Evolutionary conservation across 2,797 vertebrate genomes (phyloP).

Genomic region (Taenioides sp.): DNA sequence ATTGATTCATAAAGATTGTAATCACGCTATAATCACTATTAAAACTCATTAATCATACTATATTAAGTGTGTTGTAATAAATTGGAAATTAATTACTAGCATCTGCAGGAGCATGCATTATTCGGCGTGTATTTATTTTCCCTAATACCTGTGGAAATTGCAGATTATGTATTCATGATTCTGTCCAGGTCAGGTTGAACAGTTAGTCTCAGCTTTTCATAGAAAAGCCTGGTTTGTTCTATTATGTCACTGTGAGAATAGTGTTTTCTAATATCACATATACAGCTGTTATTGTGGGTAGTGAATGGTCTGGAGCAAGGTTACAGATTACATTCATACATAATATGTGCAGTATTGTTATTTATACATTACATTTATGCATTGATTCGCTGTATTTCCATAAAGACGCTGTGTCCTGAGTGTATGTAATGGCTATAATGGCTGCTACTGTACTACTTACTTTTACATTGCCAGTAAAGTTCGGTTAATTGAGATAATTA

Average conservation of each 20-base stretch:
- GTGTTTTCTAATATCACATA: no score
- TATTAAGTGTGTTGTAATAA: neutral
- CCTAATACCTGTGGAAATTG: neutral
- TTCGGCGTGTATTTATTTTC: neutral
- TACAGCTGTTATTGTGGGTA: neutral
- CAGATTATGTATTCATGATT: neutral
- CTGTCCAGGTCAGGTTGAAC: neutral
- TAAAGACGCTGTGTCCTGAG: neutral
- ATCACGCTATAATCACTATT: conserved; percentile 20
- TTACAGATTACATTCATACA: neutral
- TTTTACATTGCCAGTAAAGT: no score
- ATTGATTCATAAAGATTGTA: conserved; percentile 26
- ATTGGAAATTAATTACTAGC: neutral
- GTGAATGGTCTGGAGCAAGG: neutral
- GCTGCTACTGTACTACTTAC: no score
- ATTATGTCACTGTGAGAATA: neutral
- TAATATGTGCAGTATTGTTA: neutral
- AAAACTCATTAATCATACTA: conserved; percentile 26
- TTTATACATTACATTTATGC: neutral
- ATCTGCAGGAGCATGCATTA: neutral
- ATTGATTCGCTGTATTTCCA: neutral
- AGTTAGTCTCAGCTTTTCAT: neutral
- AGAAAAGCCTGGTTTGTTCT: neutral
- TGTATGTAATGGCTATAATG: neutral
- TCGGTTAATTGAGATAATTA: no score